Evolutionary conservation across 1,140 invertebrate genomes (phyloP).

Genomic region (Oedothorax gibbosus): DNA sequence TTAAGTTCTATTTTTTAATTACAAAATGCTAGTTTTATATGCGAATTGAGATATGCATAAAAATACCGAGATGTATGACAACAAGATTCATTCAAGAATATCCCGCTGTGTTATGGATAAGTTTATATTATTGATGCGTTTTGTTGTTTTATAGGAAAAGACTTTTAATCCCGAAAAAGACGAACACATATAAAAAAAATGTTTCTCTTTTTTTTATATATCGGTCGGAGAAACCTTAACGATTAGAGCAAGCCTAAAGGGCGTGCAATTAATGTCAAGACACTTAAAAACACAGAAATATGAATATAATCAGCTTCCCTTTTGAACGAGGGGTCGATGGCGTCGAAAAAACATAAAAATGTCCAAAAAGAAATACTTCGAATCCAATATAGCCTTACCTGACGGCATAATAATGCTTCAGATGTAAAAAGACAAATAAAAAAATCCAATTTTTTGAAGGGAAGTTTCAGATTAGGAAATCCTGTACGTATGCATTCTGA

Average conservation of each 20-base stretch:
- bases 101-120: background rate
- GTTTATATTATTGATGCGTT: no score
- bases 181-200: no score
- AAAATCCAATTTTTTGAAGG: slow-evolving; percentile 53
- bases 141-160: no score
- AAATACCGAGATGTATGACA: background rate
- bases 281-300: slow-evolving; percentile 32
- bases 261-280: slow-evolving; percentile 4
- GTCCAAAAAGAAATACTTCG: slow-evolving; percentile 26
- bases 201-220: no score
- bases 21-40: no score
- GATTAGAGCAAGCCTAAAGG: no score
- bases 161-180: no score
- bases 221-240: background rate
- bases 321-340: slow-evolving; percentile 13
- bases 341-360: slow-evolving; percentile 6
- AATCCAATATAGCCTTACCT: slow-evolving; percentile 46
- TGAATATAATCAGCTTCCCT: slow-evolving; percentile 27
- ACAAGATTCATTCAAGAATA: slow-evolving; percentile 16
- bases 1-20: no score
- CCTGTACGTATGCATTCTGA: slow-evolving; percentile 58
- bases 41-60: background rate
- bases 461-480: slow-evolving; percentile 57
- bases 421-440: slow-evolving; percentile 19
- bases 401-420: slow-evolving; percentile 47